Conservation (phyloP, 2,888 invertebrate genomes). For the Platynereis dumerilii region DNA sequence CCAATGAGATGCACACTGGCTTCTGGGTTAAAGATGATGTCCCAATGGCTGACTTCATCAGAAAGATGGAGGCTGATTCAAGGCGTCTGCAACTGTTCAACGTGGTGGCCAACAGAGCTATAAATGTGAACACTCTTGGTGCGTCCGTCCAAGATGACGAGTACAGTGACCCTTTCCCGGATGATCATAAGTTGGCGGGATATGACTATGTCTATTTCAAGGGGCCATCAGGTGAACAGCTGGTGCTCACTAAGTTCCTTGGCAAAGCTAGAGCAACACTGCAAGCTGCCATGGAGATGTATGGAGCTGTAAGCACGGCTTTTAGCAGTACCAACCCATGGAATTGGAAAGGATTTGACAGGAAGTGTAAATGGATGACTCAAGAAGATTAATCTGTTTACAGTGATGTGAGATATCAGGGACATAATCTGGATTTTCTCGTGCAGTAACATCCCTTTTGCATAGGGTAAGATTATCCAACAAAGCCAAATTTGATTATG, state of each 20-base stretch:
- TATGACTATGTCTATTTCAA: constrained; percentile 4
- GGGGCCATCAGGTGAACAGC: neutral
- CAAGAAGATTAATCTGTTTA: too few species aligned
- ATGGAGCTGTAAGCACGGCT: constrained; percentile 3
- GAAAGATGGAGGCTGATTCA: neutral
- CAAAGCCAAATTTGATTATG: too few species aligned
- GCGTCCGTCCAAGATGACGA: neutral
- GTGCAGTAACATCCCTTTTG: too few species aligned
- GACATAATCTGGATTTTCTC: too few species aligned
- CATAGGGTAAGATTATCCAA: too few species aligned
- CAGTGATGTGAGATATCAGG: too few species aligned
- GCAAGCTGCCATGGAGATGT: neutral
- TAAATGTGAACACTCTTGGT: neutral
- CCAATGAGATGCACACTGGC: neutral
- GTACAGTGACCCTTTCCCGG: neutral
- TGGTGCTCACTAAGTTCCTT: constrained; percentile 3
- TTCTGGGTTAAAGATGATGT: constrained; percentile 1
- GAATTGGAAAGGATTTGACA: neutral
- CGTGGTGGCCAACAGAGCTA: neutral
- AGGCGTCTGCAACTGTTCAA: neutral
- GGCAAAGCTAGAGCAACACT: neutral
- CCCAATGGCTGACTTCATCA: neutral
- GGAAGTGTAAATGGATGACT: too few species aligned
- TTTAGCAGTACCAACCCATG: neutral
- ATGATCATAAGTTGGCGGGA: neutral